Evolutionary conservation across 2,113 vertebrate genomes (phyloP), one percentile per base, ranked within the genome.

Genomic region (Spheniscus mendiculus): DNA sequence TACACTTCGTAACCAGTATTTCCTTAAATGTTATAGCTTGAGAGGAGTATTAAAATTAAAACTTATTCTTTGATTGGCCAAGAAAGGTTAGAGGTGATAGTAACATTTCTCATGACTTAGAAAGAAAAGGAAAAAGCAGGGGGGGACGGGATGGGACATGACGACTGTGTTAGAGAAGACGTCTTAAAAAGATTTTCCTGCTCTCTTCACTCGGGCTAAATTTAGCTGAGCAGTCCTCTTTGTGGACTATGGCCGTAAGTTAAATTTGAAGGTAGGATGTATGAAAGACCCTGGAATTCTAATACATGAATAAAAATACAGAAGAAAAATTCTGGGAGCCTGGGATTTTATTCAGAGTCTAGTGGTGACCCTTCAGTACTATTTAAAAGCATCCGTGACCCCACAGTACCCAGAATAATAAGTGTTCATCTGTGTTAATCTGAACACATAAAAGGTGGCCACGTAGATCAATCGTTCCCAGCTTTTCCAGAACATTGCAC

Each of bases 191-290:
- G 65, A 45, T 25, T 67, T 72, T 67, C 78, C 66, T 79, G 45
- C 74, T 77, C 56, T 88, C 76, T 87, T 93, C 83, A 72, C 27
- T 30, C n/a, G 15, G 8, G 34, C 40, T 91, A 93, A 91, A 93
- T 91, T 93, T 95, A 93, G 84, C 38, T 76, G 53, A 87, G 65
- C 63, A 89, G 83, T 71, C 44, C 58, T 92, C 88, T 86, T 70
- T 26, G 27, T 42, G 26, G 78, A 63, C 70, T 88, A 47, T 0
- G 9, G 72, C 49, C 5, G 1, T 52, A 78, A 91, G 49, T 86
- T 36, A 94, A 67, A 92, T 84, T 67, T 87, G 53, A 94, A 95
- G 81, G 73, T 17, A 92, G 20, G 50, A 90, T 4, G 2, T 50
- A 58, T 50, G 45, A 87, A 91, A 93, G 65, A 85, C 62, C 15